Evolutionary conservation across 2,888 invertebrate species (phyloP), one percentile per base, ranked within the genome.

Genomic region (Watsonalla binaria): DNA sequence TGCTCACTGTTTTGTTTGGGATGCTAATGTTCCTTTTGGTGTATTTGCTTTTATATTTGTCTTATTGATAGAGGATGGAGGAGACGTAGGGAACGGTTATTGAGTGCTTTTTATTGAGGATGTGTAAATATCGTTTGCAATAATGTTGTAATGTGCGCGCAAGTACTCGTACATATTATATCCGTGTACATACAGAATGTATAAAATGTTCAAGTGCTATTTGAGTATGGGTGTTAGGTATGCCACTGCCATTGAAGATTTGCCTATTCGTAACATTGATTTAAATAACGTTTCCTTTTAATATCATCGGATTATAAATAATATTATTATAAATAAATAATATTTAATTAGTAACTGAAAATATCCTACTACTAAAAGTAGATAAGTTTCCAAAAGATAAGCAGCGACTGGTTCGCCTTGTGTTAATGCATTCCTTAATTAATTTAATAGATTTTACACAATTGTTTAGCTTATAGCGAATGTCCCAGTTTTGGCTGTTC

Each of bases 81-180:
- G 74, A 70, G 76, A 67, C 71, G 74, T 76, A 70, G 74, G 74
- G 82, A 85, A 86, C 84, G 86, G 87, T 86, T 88, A 86, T 86
- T 86, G 82, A 74, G 80, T 63, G 77, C 71, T 80, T 79, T 72
- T 76, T 74, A 78, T 74, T 84, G 82, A 79, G 82, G 70, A 74
- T 67, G 61, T 90, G 89, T 90, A 89, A 82, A 89, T 89, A 90
- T 86, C 79, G 84, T 89, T 89, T 87, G 86, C 86, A 80, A 82
- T 80, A 80, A 80, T 79, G 78, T 74, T 79, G 78, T 74, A 66
- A 81, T 48, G 33, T 48, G 68, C 76, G 76, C 80, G 80, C 76
- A 24, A 24, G 24, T 24, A 24, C 24, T 24, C 24, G 80, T 84
- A 80, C 80, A 80, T 73, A 77, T 76, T 74, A 24, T 67, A 78